Percentiles rank a stretch among this genome's conserved stretches.
These are phyloP conservation scores for Sphecodes monilicornis DNA, from an alignment of 2,888 invertebrate genomes.

Conservation along the genomic window DNA sequence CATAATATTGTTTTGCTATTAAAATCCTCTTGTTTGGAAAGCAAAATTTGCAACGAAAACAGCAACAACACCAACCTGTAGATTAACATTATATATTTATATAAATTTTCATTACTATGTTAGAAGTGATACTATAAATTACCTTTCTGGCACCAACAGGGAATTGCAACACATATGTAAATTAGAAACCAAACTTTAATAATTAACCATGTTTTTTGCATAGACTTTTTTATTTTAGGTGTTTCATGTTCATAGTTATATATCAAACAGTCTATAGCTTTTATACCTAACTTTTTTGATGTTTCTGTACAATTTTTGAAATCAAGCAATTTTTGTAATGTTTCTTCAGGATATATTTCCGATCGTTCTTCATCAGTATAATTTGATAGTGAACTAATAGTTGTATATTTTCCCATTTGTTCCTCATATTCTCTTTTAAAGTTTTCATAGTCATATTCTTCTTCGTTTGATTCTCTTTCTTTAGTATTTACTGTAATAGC, in stretches of 20 bases:
- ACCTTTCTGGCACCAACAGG: conserved; percentile 86
- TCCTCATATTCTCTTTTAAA: conserved; percentile 85
- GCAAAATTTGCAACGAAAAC: conserved; percentile 86
- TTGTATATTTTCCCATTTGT: conserved; percentile 79
- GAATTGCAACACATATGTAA: conserved; percentile 84
- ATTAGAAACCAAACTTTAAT: conserved; percentile 84
- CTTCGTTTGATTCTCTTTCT: conserved; percentile 50
- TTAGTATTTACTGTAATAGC: background rate
- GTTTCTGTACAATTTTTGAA: conserved; percentile 85
- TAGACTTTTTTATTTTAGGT: conserved; percentile 64
- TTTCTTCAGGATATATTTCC: conserved; percentile 81
- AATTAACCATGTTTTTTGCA: conserved; percentile 79
- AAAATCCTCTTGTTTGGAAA: conserved; percentile 86
- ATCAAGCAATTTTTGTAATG: conserved; percentile 80
- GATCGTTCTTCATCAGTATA: conserved; percentile 82
- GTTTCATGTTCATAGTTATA: conserved; percentile 80
- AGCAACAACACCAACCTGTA: conserved; percentile 88
- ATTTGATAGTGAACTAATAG: conserved; percentile 83
- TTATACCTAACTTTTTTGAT: conserved; percentile 82
- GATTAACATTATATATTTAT: background rate
- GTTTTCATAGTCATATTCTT: conserved; percentile 83
- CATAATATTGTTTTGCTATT: conserved; percentile 86
- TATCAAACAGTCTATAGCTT: conserved; percentile 82
- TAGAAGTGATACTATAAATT: conserved; percentile 19
- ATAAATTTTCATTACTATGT: background rate